These are phyloP conservation scores for Gari tellinella DNA, from an alignment of 2,888 invertebrate species.

Conservation along the genomic window DNA sequence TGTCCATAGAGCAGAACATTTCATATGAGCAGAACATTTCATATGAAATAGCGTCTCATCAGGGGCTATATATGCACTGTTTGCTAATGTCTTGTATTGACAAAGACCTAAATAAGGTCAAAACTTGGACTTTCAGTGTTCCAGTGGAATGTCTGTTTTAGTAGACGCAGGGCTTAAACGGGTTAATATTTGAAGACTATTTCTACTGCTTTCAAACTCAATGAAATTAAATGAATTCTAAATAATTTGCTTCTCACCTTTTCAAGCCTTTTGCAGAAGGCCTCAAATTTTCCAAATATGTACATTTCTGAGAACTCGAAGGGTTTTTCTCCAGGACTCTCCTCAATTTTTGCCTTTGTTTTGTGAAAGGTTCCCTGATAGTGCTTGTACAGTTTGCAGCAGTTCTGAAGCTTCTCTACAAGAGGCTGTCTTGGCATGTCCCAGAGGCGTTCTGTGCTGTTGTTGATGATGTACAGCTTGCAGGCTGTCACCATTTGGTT, in stretches of 20 bases:
- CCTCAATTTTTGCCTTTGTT: constrained; percentile 83
- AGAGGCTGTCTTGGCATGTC: constrained; percentile 74
- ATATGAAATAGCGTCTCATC: too few species aligned
- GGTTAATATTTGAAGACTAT: too few species aligned
- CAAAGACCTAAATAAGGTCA: too few species aligned
- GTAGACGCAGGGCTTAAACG: too few species aligned
- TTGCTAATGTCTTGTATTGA: too few species aligned
- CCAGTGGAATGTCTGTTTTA: too few species aligned
- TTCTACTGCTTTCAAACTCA: too few species aligned
- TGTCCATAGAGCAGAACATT: too few species aligned
- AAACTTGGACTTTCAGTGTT: too few species aligned
- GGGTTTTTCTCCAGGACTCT: constrained; percentile 76
- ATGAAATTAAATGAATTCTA: too few species aligned
- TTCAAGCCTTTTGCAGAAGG: constrained; percentile 81
- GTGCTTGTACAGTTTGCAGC: constrained; percentile 86
- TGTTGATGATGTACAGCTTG: constrained; percentile 79
- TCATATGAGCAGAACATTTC: too few species aligned
- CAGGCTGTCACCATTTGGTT: constrained; percentile 84
- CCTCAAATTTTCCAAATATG: constrained; percentile 84
- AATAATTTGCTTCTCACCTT: constrained; percentile 78
- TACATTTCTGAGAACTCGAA: constrained; percentile 84
- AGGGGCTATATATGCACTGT: too few species aligned
- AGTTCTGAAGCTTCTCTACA: constrained; percentile 85
- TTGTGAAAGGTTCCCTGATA: constrained; percentile 87
- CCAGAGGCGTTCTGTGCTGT: constrained; percentile 78